Evolutionary conservation across 2,113 vertebrate species (phyloP), one percentile per base, ranked within the genome.

Genomic region (Halichoeres trimaculatus): DNA sequence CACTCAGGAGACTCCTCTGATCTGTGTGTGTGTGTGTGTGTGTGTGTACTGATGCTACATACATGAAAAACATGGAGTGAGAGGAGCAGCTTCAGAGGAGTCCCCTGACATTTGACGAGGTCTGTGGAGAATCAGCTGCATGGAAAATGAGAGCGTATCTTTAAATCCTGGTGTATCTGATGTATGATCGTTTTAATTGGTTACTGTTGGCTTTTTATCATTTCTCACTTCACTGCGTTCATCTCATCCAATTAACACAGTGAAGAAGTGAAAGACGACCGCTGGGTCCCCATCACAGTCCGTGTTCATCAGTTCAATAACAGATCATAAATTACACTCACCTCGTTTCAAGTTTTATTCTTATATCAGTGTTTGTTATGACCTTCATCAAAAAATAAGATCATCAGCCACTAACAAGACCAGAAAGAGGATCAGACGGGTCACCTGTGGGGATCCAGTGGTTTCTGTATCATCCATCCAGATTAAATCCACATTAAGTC

Each of bases 101-200:
- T 45, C 43, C 17, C 43, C 17, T 14, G 43, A 69, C 19, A 30
- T 47, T 41, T 24, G 17, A 67, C 52, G 36, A 43, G 43, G 35
- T 40, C 71, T 52, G 13, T 10, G 17, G 54, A 40, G 35, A 60
- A 20, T 60, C 16, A 60, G 16, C 1, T 36, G 10, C 52, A 53
- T 48, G 10, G 13, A 48, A 60, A 78, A 78, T 66, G 35, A 72
- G 50, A 55, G 9, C 16, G 17, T 26, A 57, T 61, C 12, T 61
- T 19, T 20, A 34, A 20, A 38, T 50, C 45, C n/a, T 12, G 45
- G 26, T 38, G 24, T 50, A 52, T 38, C 13, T 70, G 43, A 65
- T 66, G 43, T 66, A 54, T 70, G 41, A 45, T 67, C 4, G 34
- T 58, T 81, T 71, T 71, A 80, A 81, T 76, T 71, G 59, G 59